Evolutionary conservation across 2,888 invertebrate genomes (phyloP), one percentile per base, ranked within the genome.

Genomic region (Caenorhabditis sp.): DNA sequence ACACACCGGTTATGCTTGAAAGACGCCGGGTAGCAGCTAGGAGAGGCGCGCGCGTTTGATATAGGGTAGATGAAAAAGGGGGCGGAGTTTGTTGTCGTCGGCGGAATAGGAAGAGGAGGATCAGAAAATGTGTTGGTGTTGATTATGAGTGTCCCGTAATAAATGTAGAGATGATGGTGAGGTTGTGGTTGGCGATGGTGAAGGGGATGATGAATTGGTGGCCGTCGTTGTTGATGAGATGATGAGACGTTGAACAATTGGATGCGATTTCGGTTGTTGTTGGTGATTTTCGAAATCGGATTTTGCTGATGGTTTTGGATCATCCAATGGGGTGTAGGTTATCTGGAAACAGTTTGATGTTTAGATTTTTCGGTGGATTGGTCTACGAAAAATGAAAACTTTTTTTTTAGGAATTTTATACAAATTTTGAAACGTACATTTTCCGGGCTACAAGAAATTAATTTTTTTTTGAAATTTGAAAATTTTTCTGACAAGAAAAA

Each of bases 1-100:
- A 62, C 43, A 60, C 70, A 71, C 70, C 66, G 70, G 70, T 71
- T 69, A 62, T 58, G 62, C 59, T 51, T 27, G 71, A 71, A 71
- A 71, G 71, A 71, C 71, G 63, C 64, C 71, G 66, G 71, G 71
- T 66, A 71, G 71, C 37, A 58, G 53, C 10, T 54, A 14, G 23
- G 12, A 26, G 23, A 24, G 54, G 24, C 26, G 54, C 3, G 10
- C 14, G 23, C 14, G 21, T 54, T 14, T n/a, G 17, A 51, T 23
- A 51, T 4, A 14, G 23, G 19, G 23, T 8, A 54, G 14, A 10
- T 24, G 21, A 54, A 54, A 23, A 54, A 14, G 26, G 54, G 26
- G 51, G 23, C 19, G 12, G 19, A 14, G 4, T 21, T 21, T 21
- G 19, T 51, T 12, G n/a, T n/a, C n/a, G n/a, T n/a, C n/a, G n/a